phyloP scores from a whole-genome alignment of 1,140 invertebrate species.

The Mercenaria mercenaria region DNA sequence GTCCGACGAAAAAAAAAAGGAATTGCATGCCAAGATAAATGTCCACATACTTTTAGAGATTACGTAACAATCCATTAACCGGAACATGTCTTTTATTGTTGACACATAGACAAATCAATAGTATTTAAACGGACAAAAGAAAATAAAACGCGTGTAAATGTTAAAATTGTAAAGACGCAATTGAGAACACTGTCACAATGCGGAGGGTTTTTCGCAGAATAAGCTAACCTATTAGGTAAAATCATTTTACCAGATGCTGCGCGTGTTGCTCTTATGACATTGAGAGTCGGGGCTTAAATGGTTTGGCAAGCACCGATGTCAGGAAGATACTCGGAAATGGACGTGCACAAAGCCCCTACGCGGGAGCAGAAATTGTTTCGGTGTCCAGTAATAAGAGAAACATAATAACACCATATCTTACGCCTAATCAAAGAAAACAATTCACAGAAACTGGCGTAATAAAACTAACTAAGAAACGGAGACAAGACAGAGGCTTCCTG shows the following conservation, averaged over 20 bases:
- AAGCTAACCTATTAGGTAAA: background rate
- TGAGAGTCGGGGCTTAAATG: background rate
- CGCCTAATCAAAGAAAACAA: no score
- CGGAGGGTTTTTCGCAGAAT: background rate
- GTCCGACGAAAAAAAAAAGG: background rate
- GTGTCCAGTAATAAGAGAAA: no score
- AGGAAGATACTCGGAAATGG: background rate
- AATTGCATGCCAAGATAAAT: background rate
- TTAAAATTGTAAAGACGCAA: background rate
- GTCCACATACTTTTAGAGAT: background rate
- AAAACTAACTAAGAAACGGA: no score
- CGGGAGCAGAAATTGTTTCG: background rate
- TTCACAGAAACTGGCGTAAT: no score
- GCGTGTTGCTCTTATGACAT: background rate
- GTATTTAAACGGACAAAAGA: background rate
- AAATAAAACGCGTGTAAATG: background rate
- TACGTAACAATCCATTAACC: background rate
- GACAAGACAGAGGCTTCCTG: background rate
- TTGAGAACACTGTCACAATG: background rate
- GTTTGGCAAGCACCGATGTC: background rate
- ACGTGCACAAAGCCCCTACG: background rate
- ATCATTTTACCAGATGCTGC: background rate
- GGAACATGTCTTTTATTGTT: background rate
- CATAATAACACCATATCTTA: no score
- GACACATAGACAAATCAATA: background rate